Conservation (phyloP, 1,140 invertebrate species). For the Caenorhabditis briggsae region DNA sequence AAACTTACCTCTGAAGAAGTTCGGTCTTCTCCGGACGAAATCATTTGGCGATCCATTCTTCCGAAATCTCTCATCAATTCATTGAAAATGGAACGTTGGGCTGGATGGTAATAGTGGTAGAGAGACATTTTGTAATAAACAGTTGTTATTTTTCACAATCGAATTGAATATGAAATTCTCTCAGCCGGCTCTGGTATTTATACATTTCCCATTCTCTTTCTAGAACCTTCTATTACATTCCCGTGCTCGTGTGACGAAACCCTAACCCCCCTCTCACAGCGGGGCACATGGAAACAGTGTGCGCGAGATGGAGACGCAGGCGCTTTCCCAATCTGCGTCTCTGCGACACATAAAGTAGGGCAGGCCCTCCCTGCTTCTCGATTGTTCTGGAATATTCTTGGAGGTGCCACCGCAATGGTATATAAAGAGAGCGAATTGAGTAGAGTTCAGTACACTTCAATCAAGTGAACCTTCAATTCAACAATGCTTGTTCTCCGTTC, state of each 20-base stretch:
- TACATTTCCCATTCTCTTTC: neutral
- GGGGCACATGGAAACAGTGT: neutral
- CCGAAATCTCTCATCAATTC: constrained; percentile 17
- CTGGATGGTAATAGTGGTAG: constrained; percentile 30
- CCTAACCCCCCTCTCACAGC: no score
- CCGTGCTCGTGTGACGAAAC: no score
- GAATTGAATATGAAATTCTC: neutral
- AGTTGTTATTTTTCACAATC: neutral
- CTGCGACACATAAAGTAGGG: neutral
- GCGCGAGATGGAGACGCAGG: neutral
- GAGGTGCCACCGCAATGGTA: neutral
- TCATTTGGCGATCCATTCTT: neutral
- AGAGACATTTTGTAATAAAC: constrained; percentile 7
- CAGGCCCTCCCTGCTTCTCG: no score
- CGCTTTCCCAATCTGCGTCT: neutral
- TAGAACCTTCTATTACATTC: neutral
- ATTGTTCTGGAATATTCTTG: constrained; percentile 1
- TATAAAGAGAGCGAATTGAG: neutral
- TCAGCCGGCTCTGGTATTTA: neutral
- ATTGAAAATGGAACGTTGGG: constrained; percentile 20
- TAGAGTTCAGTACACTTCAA: neutral
- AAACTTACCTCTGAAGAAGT: constrained; percentile 48
- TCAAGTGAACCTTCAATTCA: neutral
- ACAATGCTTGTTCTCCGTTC: constrained; percentile 14
- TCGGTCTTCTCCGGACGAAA: neutral